phyloP scores from a whole-genome alignment of 1,140 invertebrate genomes.

The Euborellia annulipes region DNA sequence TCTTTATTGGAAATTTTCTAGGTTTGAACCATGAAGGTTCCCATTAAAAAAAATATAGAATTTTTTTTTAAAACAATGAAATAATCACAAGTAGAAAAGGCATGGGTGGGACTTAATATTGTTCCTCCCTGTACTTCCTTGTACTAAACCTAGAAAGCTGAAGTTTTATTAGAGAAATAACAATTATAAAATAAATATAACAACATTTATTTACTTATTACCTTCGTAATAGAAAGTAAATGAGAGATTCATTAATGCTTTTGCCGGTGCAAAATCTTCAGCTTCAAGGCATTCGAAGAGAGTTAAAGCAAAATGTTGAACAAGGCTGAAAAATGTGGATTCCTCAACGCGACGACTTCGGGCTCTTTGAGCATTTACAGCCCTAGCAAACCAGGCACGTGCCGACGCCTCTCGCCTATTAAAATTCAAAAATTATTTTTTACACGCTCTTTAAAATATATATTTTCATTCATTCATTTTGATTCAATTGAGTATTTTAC shows the following conservation, averaged over 20 bases:
- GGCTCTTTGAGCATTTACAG: constrained; percentile 55
- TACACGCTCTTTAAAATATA: too few species aligned
- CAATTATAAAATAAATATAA: not conserved
- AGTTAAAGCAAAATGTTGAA: constrained; percentile 60
- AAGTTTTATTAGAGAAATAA: not conserved
- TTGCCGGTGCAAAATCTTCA: constrained; percentile 60
- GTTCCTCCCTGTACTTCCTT: not conserved
- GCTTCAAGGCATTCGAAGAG: constrained; percentile 63
- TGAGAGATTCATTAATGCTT: constrained; percentile 68
- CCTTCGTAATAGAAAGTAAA: constrained; percentile 67
- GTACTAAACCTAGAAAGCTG: not conserved
- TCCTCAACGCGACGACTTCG: constrained; percentile 47
- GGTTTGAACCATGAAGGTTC: not conserved
- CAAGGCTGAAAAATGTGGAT: constrained; percentile 56
- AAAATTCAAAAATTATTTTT: too few species aligned
- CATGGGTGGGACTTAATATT: not conserved
- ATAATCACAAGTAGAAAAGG: not conserved
- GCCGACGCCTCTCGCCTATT: too few species aligned
- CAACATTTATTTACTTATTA: constrained; percentile 20
- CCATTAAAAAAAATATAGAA: not conserved
- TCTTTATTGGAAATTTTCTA: too few species aligned
- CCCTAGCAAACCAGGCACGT: constrained; percentile 60
- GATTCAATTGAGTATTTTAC: too few species aligned
- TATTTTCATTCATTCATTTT: too few species aligned
- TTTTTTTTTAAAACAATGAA: not conserved